phyloP scores from a whole-genome alignment of 2,888 invertebrate species.

The Oxycera nigricornis region DNA sequence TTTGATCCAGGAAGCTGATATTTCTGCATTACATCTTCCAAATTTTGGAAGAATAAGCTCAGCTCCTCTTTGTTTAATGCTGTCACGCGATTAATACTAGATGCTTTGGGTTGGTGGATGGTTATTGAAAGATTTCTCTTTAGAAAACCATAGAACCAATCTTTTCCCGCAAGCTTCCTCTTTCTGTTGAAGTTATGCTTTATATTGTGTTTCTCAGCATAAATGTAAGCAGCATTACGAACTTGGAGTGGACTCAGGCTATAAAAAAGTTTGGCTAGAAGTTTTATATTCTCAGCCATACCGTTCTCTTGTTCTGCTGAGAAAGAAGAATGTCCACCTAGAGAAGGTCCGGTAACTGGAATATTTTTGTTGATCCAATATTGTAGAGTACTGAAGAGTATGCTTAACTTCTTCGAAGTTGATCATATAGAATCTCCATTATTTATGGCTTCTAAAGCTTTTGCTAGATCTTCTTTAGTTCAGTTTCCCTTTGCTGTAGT shows the following conservation, averaged over 20 bases:
- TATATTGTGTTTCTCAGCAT: not conserved
- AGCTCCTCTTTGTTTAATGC: not conserved
- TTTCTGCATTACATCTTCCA: not conserved
- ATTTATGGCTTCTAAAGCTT: not conserved
- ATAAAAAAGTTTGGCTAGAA: not conserved
- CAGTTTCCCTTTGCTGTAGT: too few relatives aligned
- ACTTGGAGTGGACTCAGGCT: not conserved
- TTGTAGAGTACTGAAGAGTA: not conserved
- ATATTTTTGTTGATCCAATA: too few relatives aligned
- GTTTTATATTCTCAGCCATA: not conserved
- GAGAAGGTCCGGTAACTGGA: too few relatives aligned
- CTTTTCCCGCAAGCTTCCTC: not conserved
- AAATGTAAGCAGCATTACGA: not conserved
- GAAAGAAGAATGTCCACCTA: not conserved
- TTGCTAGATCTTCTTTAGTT: too few relatives aligned
- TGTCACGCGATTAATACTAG: not conserved
- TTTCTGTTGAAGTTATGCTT: not conserved
- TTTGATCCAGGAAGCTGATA: not conserved
- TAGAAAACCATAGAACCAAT: not conserved
- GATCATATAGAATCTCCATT: not conserved
- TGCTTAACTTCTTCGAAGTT: not conserved
- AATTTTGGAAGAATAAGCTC: not conserved
- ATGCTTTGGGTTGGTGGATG: not conserved
- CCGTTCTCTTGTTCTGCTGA: not conserved
- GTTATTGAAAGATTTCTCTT: not conserved